A percentile compares a stretch with the other conserved stretches of the same genome.
Evolutionary conservation across 1,140 invertebrate species (phyloP).

Genomic region (Doryteuthis pealeii): DNA sequence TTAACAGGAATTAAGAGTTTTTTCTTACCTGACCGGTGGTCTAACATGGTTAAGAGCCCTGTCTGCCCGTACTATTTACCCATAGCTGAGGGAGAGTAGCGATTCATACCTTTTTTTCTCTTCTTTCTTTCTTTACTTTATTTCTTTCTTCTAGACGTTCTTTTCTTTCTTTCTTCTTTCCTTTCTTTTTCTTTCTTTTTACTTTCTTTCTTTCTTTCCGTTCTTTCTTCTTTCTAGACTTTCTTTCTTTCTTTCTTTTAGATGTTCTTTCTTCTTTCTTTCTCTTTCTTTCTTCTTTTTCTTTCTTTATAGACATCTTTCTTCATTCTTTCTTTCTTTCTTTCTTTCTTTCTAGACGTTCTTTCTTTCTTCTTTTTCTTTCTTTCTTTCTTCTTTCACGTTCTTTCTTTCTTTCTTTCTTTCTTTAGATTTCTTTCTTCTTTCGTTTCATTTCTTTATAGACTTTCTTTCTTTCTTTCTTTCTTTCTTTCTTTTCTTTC

Average conservation of each 20-base stretch:
- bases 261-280: background rate
- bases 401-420: background rate
- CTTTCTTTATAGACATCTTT: background rate
- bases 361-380: background rate
- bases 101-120: too few species aligned
- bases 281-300: background rate
- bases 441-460: background rate
- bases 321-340: too few species aligned
- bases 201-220: background rate
- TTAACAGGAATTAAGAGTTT: too few species aligned
- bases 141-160: too few species aligned
- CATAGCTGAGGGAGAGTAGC: too few species aligned
- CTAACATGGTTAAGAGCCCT: too few species aligned
- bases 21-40: too few species aligned
- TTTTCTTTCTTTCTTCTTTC: too few species aligned
- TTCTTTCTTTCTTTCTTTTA: background rate
- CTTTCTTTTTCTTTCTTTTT: too few species aligned
- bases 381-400: background rate
- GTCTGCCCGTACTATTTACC: too few species aligned
- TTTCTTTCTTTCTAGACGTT: background rate
- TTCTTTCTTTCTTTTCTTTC: background rate
- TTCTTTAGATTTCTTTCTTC: background rate
- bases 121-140: too few species aligned
- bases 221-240: background rate
- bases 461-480: background rate